These are phyloP conservation scores for Keiferia lycopersicella DNA, from an alignment of 2,888 invertebrate genomes.

Conservation along the genomic window DNA sequence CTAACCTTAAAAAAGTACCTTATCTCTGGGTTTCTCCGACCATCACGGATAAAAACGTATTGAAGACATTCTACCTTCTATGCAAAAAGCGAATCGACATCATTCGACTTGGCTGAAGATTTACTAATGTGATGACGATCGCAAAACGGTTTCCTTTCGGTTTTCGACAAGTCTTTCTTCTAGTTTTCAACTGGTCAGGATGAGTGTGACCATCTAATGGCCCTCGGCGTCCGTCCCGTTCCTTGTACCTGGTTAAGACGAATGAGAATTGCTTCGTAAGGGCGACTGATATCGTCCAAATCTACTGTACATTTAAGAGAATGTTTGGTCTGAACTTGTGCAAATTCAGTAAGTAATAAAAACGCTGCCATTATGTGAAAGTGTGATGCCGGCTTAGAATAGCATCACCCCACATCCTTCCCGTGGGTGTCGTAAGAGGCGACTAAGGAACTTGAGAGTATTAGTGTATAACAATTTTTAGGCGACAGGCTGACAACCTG, in stretches of 20 bases:
- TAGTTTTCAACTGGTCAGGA: conserved; percentile 49
- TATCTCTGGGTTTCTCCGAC: no score
- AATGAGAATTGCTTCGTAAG: conserved; percentile 30
- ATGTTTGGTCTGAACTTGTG: conserved; percentile 34
- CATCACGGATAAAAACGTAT: no score
- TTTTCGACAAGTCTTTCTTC: conserved; percentile 45
- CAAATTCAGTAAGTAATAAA: not conserved
- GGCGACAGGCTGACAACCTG: no score
- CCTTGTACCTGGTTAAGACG: conserved; percentile 53
- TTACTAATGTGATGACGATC: conserved; percentile 38
- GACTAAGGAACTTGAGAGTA: no score
- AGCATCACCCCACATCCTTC: no score
- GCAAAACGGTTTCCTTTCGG: conserved; percentile 48
- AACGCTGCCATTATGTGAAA: no score
- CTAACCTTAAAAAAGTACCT: no score
- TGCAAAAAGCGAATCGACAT: not conserved
- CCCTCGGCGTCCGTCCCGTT: conserved; percentile 54
- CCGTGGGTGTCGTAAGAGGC: no score
- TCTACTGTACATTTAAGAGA: conserved; percentile 39
- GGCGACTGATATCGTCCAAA: conserved; percentile 33
- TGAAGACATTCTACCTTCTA: no score
- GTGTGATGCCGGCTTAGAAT: no score
- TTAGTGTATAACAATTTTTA: no score
- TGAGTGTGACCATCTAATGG: conserved; percentile 58
- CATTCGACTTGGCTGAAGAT: not conserved